Base-by-base conservation (phyloP, 2,113 vertebrate species). In the Vanacampus margaritifer region DNA sequence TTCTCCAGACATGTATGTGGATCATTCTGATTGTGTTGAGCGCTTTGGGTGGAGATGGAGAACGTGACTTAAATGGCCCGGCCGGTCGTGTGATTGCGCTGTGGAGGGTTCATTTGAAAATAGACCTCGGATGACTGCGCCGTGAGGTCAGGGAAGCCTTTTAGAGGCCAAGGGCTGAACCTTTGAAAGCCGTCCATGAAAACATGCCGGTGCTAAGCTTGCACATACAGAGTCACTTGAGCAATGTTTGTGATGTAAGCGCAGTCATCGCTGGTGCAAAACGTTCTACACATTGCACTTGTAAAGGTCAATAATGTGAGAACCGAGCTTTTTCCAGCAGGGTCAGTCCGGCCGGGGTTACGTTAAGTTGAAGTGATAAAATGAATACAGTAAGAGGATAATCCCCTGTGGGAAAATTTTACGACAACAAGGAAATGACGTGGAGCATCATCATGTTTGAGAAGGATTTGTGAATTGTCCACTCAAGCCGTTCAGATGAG, bases 101-200 rank as follows among this genome's bases (percentile, higher is more conserved):
- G 73, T 66, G 64, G 64, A 82, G 64, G 78, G 73, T 63, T 80
- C 70, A 72, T 80, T 81, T 80, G 45, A 65, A 82, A 82, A 79
- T 72, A 73, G 63, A 79, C 71, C 53, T 51, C 74, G 75, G 75
- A 81, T 71, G 59, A 78, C 74, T 71, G 70, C 63, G 80, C 62
- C 74, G 71, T 16, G 68, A 81, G 80, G 83, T 87, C 76, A 74
- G 86, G 84, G 84, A 87, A 85, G 76, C 80, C 81, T 83, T 84
- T 88, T 72, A 75, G 51, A 24, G 78, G 79, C 50, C 70, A 62
- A 6, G 24, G 35, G 45, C 28, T 6, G 80, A 76, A 84, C 75
- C 74, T 61, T 77, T 75, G 72, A 84, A 86, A 88, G 78, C 78
- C 64, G 68, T 79, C 67, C 68, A 80, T 78, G 76, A 67, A 81